Evolutionary conservation across 2,888 invertebrate species (phyloP).

Genomic region (Drosophila quinaria): DNA sequence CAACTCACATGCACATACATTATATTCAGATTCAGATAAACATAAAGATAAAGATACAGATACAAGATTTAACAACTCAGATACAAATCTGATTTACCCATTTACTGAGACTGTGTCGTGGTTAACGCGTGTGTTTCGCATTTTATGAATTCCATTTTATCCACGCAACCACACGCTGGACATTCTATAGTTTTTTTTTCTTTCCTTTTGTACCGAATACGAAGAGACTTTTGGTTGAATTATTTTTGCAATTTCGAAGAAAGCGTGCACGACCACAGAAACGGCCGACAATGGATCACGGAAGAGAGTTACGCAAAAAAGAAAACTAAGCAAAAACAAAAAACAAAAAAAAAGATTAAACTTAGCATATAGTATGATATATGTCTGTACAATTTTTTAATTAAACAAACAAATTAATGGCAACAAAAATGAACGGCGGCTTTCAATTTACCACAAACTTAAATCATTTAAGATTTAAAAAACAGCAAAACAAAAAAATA

Average conservation of each 20-base stretch:
- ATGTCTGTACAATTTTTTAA: conserved; percentile 84
- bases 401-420: conserved; percentile 82
- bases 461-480: conserved; percentile 48
- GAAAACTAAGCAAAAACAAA: conserved; percentile 28
- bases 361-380: conserved; percentile 79
- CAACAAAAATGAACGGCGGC: conserved; percentile 82
- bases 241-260: conserved; percentile 76
- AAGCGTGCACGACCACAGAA: conserved; percentile 51
- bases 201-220: conserved; percentile 32
- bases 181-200: conserved; percentile 47
- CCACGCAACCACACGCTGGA: conserved; percentile 37
- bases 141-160: conserved; percentile 76
- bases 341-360: conserved; percentile 33
- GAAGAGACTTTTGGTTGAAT: conserved; percentile 59
- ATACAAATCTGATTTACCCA: conserved; percentile 21
- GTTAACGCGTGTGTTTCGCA: conserved; percentile 62
- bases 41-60: conserved; percentile 7
- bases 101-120: conserved; percentile 62
- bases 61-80: conserved; percentile 21
- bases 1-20: conserved; percentile 1
- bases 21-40: conserved; percentile 12
- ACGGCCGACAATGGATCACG: conserved; percentile 60
- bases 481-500: conserved; percentile 23
- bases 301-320: conserved; percentile 31
- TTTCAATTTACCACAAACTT: conserved; percentile 76